These are phyloP conservation scores for Indicator indicator DNA, from an alignment of 2,113 vertebrate genomes.

Conservation along the genomic window DNA sequence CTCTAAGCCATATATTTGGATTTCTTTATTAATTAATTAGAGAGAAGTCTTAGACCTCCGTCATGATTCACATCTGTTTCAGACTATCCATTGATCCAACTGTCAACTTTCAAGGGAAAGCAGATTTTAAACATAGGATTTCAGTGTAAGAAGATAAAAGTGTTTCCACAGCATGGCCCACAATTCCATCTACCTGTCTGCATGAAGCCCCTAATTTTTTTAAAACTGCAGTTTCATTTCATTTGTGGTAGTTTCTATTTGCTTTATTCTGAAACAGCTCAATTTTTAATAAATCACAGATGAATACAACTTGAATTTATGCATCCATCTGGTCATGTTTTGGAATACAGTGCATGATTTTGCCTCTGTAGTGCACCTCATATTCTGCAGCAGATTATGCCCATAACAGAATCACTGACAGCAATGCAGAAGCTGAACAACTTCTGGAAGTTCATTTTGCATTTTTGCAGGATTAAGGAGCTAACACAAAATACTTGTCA, in stretches of 20 bases:
- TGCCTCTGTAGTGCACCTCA: background rate
- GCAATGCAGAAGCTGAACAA: background rate
- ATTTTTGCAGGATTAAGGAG: background rate
- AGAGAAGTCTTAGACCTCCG: background rate
- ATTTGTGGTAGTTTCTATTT: background rate
- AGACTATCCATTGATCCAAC: background rate
- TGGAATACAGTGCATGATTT: background rate
- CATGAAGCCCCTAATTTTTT: background rate
- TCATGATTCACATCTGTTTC: background rate
- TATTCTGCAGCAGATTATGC: background rate
- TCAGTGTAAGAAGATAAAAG: background rate
- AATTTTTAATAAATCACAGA: background rate
- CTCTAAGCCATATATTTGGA: slow-evolving; percentile 24
- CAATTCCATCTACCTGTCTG: background rate
- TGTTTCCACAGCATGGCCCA: background rate
- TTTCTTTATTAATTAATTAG: background rate
- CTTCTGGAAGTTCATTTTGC: background rate
- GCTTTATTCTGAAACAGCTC: background rate
- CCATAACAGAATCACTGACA: background rate
- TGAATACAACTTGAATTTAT: background rate
- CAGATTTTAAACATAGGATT: background rate
- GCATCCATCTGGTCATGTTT: background rate
- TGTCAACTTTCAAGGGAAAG: background rate
- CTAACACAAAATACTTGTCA: background rate
- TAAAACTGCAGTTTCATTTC: background rate